Base-by-base conservation (phyloP, 2,888 invertebrate species). In the Eupithecia tripunctaria region DNA sequence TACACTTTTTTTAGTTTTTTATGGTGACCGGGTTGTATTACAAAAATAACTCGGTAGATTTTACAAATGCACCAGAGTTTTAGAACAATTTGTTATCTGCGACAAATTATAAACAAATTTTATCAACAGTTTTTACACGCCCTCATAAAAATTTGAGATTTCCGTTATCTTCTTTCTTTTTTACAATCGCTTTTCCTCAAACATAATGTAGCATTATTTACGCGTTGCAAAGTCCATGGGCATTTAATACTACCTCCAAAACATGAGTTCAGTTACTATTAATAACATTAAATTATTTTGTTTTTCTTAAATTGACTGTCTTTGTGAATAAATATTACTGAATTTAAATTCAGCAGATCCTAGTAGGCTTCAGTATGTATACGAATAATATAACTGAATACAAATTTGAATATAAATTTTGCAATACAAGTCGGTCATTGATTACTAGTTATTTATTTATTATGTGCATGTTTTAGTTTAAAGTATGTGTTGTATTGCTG, bases 401-500 rank as follows among this genome's bases (percentile, higher is more conserved):
- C 8, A 67, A 63, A 18, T 43, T 59, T 76, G 2, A 29, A 25
- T 29, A 29, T n/a, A 67, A 51, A 18, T 43, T 59, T 77, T 75
- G 78, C 73, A 76, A 76, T 73, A 78, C 76, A 69, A 77, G 72
- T 77, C 78, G 79, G 74, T 77, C 78, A 73, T 71, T 27, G 72
- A 71, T 76, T 65, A 72, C 66, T 72, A 70, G 62, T 68, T 71
- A 71, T 68, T 70, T 75, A 77, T 73, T 65, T 75, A 72, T 74
- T 75, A 77, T 79, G 76, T 78, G 81, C 80, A 80, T 80, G 80
- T 78, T 74, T 76, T 76, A 77, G 76, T 78, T 72, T 78, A 76
- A 77, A 78, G 74, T 71, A 78, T 80, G 85, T 87, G 84, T 86
- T 88, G 91, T 91, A 91, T 91, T 91, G 91, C 91, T 92, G 91